Conservation (phyloP, 2,888 invertebrate genomes). For the Maniola hyperantus region DNA sequence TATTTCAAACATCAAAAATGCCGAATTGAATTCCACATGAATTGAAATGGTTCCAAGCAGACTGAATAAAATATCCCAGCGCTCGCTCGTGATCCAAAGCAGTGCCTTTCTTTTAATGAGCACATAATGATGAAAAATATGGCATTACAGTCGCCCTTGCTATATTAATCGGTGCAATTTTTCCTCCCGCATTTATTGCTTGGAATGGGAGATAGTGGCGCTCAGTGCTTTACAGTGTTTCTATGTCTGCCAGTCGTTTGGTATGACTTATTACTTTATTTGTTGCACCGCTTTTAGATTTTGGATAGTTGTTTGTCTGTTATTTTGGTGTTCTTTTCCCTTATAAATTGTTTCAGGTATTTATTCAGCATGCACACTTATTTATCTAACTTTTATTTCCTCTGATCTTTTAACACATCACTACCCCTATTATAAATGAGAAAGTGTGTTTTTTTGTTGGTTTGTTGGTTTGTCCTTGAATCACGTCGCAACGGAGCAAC, state of each 20-base stretch:
- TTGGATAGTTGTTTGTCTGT: not conserved
- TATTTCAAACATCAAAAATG: slow-evolving; percentile 37
- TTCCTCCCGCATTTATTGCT: slow-evolving; percentile 51
- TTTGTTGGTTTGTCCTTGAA: no score
- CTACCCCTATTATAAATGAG: no score
- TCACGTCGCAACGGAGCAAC: no score
- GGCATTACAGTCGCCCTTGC: slow-evolving; percentile 53
- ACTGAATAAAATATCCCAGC: slow-evolving; percentile 47
- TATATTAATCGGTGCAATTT: slow-evolving; percentile 60
- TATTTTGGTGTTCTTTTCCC: not conserved
- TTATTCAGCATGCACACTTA: not conserved
- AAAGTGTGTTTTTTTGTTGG: no score
- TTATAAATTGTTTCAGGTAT: not conserved
- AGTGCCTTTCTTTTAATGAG: slow-evolving; percentile 76
- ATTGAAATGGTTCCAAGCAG: slow-evolving; percentile 37
- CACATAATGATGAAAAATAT: slow-evolving; percentile 69
- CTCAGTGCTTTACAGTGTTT: slow-evolving; percentile 26
- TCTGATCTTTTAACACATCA: not conserved
- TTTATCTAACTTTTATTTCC: not conserved
- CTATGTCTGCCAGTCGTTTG: slow-evolving; percentile 17
- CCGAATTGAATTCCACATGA: slow-evolving; percentile 39
- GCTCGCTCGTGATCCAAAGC: slow-evolving; percentile 44
- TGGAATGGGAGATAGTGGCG: slow-evolving; percentile 53
- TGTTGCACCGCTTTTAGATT: slow-evolving; percentile 17
- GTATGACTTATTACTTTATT: slow-evolving; percentile 23